A percentile compares a stretch with the other conserved stretches of the same genome.
Evolutionary conservation across 2,888 invertebrate genomes (phyloP).

Genomic region (Sipha maydis): DNA sequence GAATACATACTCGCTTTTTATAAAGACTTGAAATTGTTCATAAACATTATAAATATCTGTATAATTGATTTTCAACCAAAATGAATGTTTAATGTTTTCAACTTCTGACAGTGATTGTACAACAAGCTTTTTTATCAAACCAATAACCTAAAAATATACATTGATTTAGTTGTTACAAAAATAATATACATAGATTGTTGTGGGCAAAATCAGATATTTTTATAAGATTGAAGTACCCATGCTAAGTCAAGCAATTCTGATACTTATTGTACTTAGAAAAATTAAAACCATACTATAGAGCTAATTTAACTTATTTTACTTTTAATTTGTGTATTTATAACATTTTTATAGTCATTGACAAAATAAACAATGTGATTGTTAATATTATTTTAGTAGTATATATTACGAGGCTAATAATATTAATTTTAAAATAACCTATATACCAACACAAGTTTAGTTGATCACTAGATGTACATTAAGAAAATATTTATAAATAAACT

Average conservation of each 20-base stretch:
- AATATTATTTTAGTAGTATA: too few species aligned
- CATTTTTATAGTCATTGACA: background rate
- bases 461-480: background rate
- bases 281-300: background rate
- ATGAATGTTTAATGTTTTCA: slow-evolving; percentile 40
- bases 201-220: background rate
- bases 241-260: background rate
- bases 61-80: slow-evolving; percentile 41
- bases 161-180: background rate
- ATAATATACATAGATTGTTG: background rate
- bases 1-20: slow-evolving; percentile 57
- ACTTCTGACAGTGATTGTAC: slow-evolving; percentile 35
- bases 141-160: slow-evolving; percentile 41
- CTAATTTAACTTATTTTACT: background rate
- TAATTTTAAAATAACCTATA: too few species aligned
- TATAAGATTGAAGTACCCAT: background rate
- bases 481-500: background rate
- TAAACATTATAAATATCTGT: slow-evolving; percentile 49
- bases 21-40: slow-evolving; percentile 40
- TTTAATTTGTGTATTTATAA: background rate
- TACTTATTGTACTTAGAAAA: background rate
- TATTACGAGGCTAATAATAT: too few species aligned
- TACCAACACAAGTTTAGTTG: background rate
- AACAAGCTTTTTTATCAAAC: slow-evolving; percentile 45
- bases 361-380: background rate